Evolutionary conservation across 2,113 vertebrate species (phyloP).

Genomic region (Tachysurus fulvidraco): DNA sequence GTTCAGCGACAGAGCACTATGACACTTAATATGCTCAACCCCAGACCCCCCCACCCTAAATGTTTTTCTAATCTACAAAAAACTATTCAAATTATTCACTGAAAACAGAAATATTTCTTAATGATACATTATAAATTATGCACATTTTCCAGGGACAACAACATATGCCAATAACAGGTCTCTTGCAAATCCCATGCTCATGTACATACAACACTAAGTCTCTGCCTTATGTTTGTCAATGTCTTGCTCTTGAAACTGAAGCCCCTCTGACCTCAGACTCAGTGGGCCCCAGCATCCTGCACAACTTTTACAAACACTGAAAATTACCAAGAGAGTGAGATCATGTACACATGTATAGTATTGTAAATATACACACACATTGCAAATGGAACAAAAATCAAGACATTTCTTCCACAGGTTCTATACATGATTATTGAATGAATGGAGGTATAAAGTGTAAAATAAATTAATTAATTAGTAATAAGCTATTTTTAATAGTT

Average conservation of each 20-base stretch:
- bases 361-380: neutral
- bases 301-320: neutral
- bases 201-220: neutral
- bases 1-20: neutral
- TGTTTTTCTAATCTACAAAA: neutral
- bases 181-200: neutral
- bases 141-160: neutral
- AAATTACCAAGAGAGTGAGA: neutral
- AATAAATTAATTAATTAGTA: neutral
- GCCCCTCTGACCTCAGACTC: neutral
- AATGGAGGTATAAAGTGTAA: neutral
- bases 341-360: neutral
- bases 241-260: conserved; percentile 18
- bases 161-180: neutral
- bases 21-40: neutral
- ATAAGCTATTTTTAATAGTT: neutral
- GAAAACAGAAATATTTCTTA: neutral
- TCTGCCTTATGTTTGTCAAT: neutral
- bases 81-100: neutral
- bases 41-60: neutral
- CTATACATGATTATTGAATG: neutral
- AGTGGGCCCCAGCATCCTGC: conserved; percentile 37
- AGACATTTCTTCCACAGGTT: neutral
- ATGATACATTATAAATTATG: neutral
- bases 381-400: neutral